phyloP scores from a whole-genome alignment of 2,888 invertebrate species.

The Pollenia angustigena region DNA sequence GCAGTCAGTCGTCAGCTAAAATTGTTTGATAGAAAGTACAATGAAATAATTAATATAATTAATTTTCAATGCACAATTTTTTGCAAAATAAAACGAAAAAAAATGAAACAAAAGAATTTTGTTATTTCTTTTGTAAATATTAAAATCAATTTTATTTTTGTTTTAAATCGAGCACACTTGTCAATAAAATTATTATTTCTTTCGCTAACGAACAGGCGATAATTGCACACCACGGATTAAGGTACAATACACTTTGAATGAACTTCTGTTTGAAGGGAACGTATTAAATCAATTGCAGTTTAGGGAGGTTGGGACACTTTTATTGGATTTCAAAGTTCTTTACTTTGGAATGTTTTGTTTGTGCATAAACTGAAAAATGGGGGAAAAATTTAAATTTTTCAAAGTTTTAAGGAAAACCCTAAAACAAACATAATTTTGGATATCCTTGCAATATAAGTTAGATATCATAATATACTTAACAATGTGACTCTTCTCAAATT shows the following conservation, averaged over 20 bases:
- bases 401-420: too few relatives aligned
- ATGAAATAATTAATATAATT: conserved; percentile 64
- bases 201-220: conserved; percentile 2
- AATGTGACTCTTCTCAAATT: too few relatives aligned
- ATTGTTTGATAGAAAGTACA: conserved; percentile 39
- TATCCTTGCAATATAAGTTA: too few relatives aligned
- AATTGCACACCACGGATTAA: not conserved
- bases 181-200: not conserved
- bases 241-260: not conserved
- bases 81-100: not conserved
- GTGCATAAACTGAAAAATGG: too few relatives aligned
- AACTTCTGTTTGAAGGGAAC: too few relatives aligned
- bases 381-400: too few relatives aligned
- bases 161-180: conserved; percentile 18
- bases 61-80: conserved; percentile 49
- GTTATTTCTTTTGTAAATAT: not conserved
- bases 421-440: too few relatives aligned
- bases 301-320: too few relatives aligned
- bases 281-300: too few relatives aligned
- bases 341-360: too few relatives aligned
- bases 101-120: not conserved
- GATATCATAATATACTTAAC: too few relatives aligned
- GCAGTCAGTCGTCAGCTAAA: conserved; percentile 4
- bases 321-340: too few relatives aligned
- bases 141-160: conserved; percentile 11